Conservation (phyloP, 2,113 vertebrate species). For the Oreochromis tanganicae region DNA sequence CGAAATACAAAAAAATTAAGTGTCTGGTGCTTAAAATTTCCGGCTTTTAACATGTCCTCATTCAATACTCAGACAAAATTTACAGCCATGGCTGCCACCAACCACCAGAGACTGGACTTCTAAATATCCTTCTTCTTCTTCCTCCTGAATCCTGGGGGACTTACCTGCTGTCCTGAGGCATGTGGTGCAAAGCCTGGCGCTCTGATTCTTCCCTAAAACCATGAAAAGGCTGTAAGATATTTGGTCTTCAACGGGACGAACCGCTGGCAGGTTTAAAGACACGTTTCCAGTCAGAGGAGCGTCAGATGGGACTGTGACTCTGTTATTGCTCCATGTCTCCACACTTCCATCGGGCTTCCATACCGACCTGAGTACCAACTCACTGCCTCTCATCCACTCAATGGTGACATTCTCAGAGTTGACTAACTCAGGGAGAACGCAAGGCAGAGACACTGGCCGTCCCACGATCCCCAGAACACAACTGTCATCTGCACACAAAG, state of each 20-base stretch:
- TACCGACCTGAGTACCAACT: conserved; percentile 34
- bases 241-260: background rate
- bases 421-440: conserved; percentile 15
- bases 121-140: background rate
- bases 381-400: conserved; percentile 46
- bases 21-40: background rate
- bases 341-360: background rate
- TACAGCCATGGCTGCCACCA: background rate
- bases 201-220: background rate
- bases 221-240: conserved; percentile 35
- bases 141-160: background rate
- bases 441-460: conserved; percentile 35
- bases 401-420: conserved; percentile 21
- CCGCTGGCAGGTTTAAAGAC: conserved; percentile 36
- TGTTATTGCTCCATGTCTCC: background rate
- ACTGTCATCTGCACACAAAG: conserved; percentile 11
- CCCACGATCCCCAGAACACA: conserved; percentile 47
- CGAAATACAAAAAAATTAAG: background rate
- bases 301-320: background rate
- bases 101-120: background rate
- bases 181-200: conserved; percentile 21
- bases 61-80: background rate
- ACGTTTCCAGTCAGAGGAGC: conserved; percentile 43
- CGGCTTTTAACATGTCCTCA: background rate
- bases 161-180: conserved; percentile 64